Evolutionary conservation across 2,113 vertebrate species (phyloP).

Genomic region (Siniperca knerii): DNA sequence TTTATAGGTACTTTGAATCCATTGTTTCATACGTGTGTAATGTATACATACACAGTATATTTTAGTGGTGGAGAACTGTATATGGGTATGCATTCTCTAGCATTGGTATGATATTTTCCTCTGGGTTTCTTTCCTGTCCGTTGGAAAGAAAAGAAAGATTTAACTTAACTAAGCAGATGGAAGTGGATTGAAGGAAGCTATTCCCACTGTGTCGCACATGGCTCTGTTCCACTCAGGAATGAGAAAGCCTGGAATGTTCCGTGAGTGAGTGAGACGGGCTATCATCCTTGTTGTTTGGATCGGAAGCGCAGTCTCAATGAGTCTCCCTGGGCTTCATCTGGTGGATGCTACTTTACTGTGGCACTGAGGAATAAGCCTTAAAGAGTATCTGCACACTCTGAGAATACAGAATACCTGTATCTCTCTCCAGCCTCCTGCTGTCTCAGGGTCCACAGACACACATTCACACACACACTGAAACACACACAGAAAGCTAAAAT

Average conservation of each 20-base stretch:
- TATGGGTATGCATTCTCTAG: constrained; percentile 67
- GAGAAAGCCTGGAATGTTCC: constrained; percentile 33
- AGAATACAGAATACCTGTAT: constrained; percentile 75
- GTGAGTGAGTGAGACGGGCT: constrained; percentile 30
- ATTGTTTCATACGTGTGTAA: constrained; percentile 77
- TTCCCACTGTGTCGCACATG: constrained; percentile 56
- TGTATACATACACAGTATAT: constrained; percentile 71
- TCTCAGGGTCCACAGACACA: constrained; percentile 77
- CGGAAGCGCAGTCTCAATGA: neutral
- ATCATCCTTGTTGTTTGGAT: constrained; percentile 29
- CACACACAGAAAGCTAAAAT: constrained; percentile 33
- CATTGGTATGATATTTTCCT: constrained; percentile 60
- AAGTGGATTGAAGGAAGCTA: constrained; percentile 54
- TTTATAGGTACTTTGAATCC: constrained; percentile 74
- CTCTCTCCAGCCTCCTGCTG: constrained; percentile 74
- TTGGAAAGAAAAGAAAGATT: constrained; percentile 36
- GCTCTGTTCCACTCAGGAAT: constrained; percentile 57
- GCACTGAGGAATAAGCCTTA: constrained; percentile 66
- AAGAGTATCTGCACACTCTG: constrained; percentile 65
- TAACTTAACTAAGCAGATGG: constrained; percentile 52
- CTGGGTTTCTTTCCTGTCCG: constrained; percentile 40
- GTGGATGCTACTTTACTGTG: constrained; percentile 46
- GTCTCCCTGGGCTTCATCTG: constrained; percentile 25
- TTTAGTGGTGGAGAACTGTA: constrained; percentile 68
- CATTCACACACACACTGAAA: constrained; percentile 20